Percentiles rank a stretch among this genome's conserved stretches.
Conservation (phyloP, 2,888 invertebrate species). For the Campopleginae sp. region DNA sequence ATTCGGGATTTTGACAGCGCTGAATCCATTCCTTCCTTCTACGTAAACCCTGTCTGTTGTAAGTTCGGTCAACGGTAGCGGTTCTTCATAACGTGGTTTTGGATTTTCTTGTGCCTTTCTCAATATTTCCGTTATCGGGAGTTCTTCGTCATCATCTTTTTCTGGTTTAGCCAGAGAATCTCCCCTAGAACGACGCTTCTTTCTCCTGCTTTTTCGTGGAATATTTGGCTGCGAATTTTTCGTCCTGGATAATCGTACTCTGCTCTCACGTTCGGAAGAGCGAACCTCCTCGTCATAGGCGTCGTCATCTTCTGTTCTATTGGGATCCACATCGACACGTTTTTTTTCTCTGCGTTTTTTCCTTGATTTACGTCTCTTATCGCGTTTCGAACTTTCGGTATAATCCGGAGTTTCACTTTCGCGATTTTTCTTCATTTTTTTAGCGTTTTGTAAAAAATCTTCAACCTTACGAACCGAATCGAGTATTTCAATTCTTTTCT, state of each 20-base stretch:
- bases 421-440: constrained; percentile 10
- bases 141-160: constrained; percentile 68
- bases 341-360: constrained; percentile 40
- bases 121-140: constrained; percentile 81
- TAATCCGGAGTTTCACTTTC: constrained; percentile 39
- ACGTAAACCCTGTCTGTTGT: constrained; percentile 81
- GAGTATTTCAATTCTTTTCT: constrained; percentile 21
- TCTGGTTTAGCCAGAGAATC: constrained; percentile 23
- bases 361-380: constrained; percentile 51
- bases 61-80: constrained; percentile 76
- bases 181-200: constrained; percentile 30
- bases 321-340: constrained; percentile 23
- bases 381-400: background rate
- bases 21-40: constrained; percentile 81
- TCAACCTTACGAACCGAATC: constrained; percentile 57
- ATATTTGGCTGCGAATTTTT: constrained; percentile 36
- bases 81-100: constrained; percentile 77
- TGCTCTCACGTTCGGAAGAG: constrained; percentile 50
- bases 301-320: constrained; percentile 58
- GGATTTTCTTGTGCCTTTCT: constrained; percentile 76
- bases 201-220: constrained; percentile 47
- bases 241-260: constrained; percentile 33
- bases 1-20: constrained; percentile 77
- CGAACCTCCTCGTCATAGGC: constrained; percentile 55
- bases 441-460: constrained; percentile 44